phyloP scores from a whole-genome alignment of 1,140 invertebrate genomes.

The Anastrepha ludens region DNA sequence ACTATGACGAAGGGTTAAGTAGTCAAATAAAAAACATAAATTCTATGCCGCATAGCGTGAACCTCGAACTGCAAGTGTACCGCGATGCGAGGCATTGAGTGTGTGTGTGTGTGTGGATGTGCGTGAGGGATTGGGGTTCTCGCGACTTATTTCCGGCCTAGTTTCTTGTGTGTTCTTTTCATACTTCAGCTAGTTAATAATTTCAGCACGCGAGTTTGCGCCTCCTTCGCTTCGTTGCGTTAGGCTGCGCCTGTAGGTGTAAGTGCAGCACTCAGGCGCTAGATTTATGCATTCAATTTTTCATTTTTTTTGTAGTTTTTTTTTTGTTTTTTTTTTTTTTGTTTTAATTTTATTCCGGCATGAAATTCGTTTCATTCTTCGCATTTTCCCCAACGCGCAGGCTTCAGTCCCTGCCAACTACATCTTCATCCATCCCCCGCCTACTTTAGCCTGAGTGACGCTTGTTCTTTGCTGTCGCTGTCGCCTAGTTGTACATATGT shows the following conservation, averaged over 20 bases:
- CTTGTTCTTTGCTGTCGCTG: background rate
- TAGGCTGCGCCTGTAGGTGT: background rate
- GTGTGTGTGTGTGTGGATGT: background rate
- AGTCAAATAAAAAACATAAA: background rate
- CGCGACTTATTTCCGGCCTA: slow-evolving; percentile 19
- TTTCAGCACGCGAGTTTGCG: background rate
- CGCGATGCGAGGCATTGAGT: background rate
- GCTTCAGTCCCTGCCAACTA: background rate
- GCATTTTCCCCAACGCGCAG: background rate
- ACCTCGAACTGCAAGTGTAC: background rate
- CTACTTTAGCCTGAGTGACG: background rate
- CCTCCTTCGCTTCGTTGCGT: background rate
- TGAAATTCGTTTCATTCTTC: slow-evolving; percentile 1
- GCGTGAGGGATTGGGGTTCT: background rate
- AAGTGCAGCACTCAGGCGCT: background rate
- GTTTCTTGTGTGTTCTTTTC: background rate
- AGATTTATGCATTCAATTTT: background rate
- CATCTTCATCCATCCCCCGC: too few species aligned
- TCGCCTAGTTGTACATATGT: background rate
- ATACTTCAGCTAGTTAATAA: background rate
- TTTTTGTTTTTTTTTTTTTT: background rate
- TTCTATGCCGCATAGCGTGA: background rate
- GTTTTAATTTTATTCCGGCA: background rate
- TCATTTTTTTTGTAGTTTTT: too few species aligned
- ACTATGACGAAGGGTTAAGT: background rate